These are phyloP conservation scores for Drosophila yooni DNA, from an alignment of 2,888 invertebrate genomes.

Conservation along the genomic window DNA sequence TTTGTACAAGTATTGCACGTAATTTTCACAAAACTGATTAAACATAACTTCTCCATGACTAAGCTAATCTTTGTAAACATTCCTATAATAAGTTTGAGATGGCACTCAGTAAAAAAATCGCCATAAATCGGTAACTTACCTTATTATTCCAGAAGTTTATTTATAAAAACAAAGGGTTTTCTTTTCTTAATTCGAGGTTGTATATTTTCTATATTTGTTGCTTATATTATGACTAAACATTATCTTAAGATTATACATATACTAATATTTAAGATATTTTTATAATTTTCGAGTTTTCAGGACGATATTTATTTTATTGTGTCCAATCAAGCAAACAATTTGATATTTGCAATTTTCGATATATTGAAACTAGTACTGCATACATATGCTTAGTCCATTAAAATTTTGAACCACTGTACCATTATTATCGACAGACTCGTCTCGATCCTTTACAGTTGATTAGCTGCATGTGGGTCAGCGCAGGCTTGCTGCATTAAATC, in stretches of 20 bases:
- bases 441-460: background rate
- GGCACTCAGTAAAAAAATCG: too few relatives aligned
- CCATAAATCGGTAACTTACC: background rate
- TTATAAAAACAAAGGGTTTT: background rate
- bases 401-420: background rate
- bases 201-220: background rate
- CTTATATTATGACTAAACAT: background rate
- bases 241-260: background rate
- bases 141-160: background rate
- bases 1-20: constrained; percentile 14
- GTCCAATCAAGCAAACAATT: too few relatives aligned
- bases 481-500: background rate
- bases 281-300: background rate
- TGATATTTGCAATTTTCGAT: too few relatives aligned
- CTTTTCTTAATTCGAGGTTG: background rate
- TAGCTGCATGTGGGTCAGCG: background rate
- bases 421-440: background rate
- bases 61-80: background rate
- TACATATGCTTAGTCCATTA: background rate
- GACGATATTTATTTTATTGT: too few relatives aligned
- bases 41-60: background rate
- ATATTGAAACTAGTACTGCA: too few relatives aligned
- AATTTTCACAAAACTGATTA: background rate
- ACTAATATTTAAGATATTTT: background rate
- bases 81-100: background rate